Evolutionary conservation across 2,888 invertebrate genomes (phyloP).

Genomic region (Didymodactylos carnosus): DNA sequence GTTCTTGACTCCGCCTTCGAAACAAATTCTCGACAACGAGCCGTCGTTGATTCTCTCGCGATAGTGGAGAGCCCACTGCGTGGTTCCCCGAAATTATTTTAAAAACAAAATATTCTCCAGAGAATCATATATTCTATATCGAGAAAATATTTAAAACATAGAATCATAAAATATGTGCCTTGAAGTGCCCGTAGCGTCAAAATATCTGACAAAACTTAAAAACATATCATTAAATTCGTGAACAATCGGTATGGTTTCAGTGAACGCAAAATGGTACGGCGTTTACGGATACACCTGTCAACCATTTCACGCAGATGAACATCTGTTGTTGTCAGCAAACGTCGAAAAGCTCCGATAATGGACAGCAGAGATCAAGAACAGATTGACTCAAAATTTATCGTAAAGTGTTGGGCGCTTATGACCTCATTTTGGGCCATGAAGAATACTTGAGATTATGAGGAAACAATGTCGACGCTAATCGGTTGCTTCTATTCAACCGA

Average conservation of each 20-base stretch:
- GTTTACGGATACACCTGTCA: neutral
- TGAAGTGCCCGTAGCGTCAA: neutral
- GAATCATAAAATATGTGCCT: neutral
- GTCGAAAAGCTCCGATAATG: neutral
- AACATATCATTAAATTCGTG: neutral
- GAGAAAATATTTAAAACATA: no score
- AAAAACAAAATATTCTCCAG: no score
- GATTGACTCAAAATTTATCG: neutral
- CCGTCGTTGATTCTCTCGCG: no score
- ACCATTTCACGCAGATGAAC: neutral
- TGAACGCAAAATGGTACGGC: neutral
- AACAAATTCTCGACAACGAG: no score
- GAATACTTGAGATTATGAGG: neutral
- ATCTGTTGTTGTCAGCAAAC: neutral
- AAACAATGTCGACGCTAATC: neutral
- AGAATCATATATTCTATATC: no score
- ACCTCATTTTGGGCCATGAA: neutral
- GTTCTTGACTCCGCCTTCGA: no score
- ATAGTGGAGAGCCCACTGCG: no score
- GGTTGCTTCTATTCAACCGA: neutral
- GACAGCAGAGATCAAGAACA: neutral
- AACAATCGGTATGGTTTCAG: neutral
- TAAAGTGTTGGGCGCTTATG: neutral
- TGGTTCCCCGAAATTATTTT: no score
- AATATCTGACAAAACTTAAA: neutral